Base-by-base conservation (phyloP, 2,888 invertebrate species). In the Oscheius sp. region DNA sequence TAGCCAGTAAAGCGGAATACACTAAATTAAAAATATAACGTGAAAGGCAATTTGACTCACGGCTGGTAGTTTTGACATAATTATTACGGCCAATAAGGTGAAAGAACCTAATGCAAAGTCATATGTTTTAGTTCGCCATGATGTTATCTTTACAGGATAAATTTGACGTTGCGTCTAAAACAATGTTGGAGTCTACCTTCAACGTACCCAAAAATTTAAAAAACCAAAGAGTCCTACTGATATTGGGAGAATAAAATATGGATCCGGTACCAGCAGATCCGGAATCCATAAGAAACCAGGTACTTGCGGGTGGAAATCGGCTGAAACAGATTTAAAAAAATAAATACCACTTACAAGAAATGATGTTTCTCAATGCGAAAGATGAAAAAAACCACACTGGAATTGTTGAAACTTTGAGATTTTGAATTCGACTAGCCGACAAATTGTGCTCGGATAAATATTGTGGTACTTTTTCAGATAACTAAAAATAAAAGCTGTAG, bases 361-460 rank as follows among this genome's bases (percentile, higher is more conserved):
- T 77, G 33, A 81, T 74, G 51, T 83, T 83, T 49, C 83, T 72
- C 28, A 83, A 68, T 5, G 83, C 83, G 41, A 83, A 83, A 8
- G 83, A 82, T 8, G 83, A 83, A 66, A 80, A 82, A 32, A 83
- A 74, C 83, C 83, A 83, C 6, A 82, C 66, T n/a, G 83, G 83
- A 4, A 83, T 77, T 4, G 82, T 79, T 44, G 74, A 76, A 69
- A 81, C 78, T 67, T 83, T 83, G 47, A 83, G 68, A 65, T 81
- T 82, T 38, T 81, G 80, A 64, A 83, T 83, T 28, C 83, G 67
- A 4, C 80, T 74, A 2, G 80, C 73, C 38, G 80, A 81, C 6
- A 83, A 71, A n/a, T 71, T 67, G 50, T 81, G 71, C 45, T 79
- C 75, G 5, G 68, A 50, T 26, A 78, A 68, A 54, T 77, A 75